Percentiles rank a stretch among this genome's conserved stretches.
These are phyloP conservation scores for Benitochromis conjunctus DNA, from an alignment of 2,113 vertebrate species.

Conservation along the genomic window DNA sequence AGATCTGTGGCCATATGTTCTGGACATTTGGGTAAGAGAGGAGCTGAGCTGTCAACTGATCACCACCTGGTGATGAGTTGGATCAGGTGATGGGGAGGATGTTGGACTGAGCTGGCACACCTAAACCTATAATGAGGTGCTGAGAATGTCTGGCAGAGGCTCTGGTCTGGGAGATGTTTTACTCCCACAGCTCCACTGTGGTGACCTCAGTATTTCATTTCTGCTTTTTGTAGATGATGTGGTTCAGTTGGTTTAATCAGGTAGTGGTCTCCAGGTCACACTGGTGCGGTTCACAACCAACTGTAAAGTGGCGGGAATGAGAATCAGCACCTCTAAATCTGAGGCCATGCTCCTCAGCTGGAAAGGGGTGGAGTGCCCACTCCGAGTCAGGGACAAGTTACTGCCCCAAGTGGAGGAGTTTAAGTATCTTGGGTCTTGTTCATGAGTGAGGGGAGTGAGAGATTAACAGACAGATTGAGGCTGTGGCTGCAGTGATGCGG, in stretches of 20 bases:
- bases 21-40: not conserved
- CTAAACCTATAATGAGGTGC: not conserved
- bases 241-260: no score
- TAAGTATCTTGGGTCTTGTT: not conserved
- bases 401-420: not conserved
- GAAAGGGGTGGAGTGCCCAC: no score
- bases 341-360: no score
- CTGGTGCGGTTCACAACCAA: no score
- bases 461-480: not conserved
- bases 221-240: no score
- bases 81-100: not conserved
- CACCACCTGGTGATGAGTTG: not conserved
- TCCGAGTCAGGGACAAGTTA: no score
- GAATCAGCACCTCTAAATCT: no score
- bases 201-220: no score
- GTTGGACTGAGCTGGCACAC: not conserved
- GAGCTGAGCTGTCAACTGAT: not conserved
- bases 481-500: accelerated
- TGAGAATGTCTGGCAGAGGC: not conserved
- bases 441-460: not conserved
- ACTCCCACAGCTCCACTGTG: no score
- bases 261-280: no score
- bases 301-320: no score
- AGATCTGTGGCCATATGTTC: not conserved
- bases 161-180: not conserved